Evolutionary conservation across 2,888 invertebrate genomes (phyloP).

Genomic region (Molanna angustata): DNA sequence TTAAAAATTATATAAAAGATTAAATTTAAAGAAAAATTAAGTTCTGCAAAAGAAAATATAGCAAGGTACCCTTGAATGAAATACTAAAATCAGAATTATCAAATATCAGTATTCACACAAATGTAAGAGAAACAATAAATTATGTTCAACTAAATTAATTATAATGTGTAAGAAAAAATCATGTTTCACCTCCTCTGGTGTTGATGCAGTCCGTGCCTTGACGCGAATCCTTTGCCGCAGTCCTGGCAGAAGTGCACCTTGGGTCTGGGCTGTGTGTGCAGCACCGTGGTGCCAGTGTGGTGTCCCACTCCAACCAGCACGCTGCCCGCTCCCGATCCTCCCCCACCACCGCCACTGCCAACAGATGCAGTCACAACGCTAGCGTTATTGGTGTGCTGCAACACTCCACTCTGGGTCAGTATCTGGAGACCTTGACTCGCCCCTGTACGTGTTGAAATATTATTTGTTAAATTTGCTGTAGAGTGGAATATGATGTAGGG

Average conservation of each 20-base stretch:
- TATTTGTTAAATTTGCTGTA: neutral
- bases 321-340: neutral
- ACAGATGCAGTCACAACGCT: constrained; percentile 1
- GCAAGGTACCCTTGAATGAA: no score
- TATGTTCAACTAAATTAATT: neutral
- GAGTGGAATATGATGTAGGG: no score
- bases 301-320: neutral
- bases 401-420: constrained; percentile 41
- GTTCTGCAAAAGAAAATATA: no score
- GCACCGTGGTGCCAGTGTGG: neutral
- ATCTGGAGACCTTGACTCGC: constrained; percentile 40
- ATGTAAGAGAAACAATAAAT: constrained; percentile 2
- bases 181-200: constrained; percentile 72
- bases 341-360: neutral
- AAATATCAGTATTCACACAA: no score
- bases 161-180: no score
- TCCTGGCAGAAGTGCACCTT: constrained; percentile 77
- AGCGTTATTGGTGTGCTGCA: constrained; percentile 20
- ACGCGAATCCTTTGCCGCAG: constrained; percentile 79
- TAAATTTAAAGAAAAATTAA: no score
- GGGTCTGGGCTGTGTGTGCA: constrained; percentile 46
- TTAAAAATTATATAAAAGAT: no score
- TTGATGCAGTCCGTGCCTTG: constrained; percentile 77
- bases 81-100: no score
- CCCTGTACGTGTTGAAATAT: constrained; percentile 6